A percentile compares a stretch with the other conserved stretches of the same genome.
These are phyloP conservation scores for Bruchidius siliquastri DNA, from an alignment of 2,888 invertebrate species.

Conservation along the genomic window DNA sequence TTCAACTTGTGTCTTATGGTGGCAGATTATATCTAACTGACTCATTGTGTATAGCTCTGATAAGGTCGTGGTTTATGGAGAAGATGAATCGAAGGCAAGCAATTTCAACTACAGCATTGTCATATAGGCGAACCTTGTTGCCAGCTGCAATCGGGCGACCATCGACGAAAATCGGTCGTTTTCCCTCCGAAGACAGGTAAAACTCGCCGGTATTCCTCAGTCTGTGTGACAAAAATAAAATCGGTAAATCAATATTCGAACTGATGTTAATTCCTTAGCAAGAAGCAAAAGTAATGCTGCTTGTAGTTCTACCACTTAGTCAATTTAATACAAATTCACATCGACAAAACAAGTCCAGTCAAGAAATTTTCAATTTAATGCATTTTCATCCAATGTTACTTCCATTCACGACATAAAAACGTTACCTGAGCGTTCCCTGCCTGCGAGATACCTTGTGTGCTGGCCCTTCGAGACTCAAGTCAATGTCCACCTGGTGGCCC, in stretches of 20 bases:
- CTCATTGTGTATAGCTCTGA: slow-evolving; percentile 84
- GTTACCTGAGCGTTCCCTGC: slow-evolving; percentile 78
- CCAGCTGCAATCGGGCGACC: slow-evolving; percentile 84
- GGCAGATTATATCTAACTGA: slow-evolving; percentile 72
- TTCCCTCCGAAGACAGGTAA: slow-evolving; percentile 91
- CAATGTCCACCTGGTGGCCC: slow-evolving; percentile 87
- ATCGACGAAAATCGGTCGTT: slow-evolving; percentile 90
- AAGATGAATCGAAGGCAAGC: slow-evolving; percentile 89
- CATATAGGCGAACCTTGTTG: slow-evolving; percentile 83
- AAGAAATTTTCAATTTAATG: too few species aligned
- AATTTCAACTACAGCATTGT: slow-evolving; percentile 94
- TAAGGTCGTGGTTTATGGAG: slow-evolving; percentile 86
- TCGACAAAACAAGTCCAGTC: too few species aligned
- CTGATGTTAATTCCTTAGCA: too few species aligned
- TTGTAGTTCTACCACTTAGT: too few species aligned
- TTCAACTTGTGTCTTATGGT: slow-evolving; percentile 27
- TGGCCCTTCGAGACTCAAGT: slow-evolving; percentile 89
- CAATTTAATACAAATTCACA: too few species aligned
- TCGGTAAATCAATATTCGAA: neutral
- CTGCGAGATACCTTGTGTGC: slow-evolving; percentile 89
- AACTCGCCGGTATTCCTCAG: slow-evolving; percentile 92
- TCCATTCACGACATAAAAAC: neutral
- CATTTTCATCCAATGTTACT: too few species aligned
- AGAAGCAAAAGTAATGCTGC: too few species aligned
- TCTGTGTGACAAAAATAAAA: slow-evolving; percentile 39